Conservation (phyloP, 2,797 vertebrate species). For the Gymnothorax reevesii region DNA sequence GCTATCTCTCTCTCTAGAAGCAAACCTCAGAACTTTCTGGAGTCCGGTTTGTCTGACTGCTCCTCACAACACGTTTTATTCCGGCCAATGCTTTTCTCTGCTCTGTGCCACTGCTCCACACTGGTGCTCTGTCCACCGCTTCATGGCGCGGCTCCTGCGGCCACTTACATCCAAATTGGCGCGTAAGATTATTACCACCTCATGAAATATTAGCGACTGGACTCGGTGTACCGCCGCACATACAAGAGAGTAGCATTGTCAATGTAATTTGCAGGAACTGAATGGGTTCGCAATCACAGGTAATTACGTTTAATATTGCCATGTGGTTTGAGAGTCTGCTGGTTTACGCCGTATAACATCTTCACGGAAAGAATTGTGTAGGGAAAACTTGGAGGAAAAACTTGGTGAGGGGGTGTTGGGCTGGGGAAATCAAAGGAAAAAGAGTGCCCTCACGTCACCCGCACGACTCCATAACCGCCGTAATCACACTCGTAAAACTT, state of each 20-base stretch:
- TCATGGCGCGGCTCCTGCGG: not conserved
- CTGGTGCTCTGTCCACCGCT: not conserved
- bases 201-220: not conserved
- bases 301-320: slow-evolving; percentile 14
- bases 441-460: slow-evolving; percentile 25
- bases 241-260: not conserved
- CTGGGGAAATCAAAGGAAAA: not conserved
- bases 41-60: not conserved
- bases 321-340: slow-evolving; percentile 1
- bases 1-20: not conserved
- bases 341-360: not conserved
- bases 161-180: not conserved
- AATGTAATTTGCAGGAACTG: not conserved
- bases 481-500: slow-evolving; percentile 33
- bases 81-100: not conserved
- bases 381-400: slow-evolving; percentile 5
- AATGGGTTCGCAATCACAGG: slow-evolving; percentile 15
- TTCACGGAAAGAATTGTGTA: not conserved
- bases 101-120: not conserved
- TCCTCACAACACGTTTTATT: not conserved
- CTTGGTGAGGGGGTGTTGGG: not conserved
- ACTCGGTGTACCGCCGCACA: not conserved
- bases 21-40: not conserved
- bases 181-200: not conserved
- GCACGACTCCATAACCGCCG: slow-evolving; percentile 1